Evolutionary conservation across 2,797 vertebrate species (phyloP).

Genomic region (Phoxinus dragarum): DNA sequence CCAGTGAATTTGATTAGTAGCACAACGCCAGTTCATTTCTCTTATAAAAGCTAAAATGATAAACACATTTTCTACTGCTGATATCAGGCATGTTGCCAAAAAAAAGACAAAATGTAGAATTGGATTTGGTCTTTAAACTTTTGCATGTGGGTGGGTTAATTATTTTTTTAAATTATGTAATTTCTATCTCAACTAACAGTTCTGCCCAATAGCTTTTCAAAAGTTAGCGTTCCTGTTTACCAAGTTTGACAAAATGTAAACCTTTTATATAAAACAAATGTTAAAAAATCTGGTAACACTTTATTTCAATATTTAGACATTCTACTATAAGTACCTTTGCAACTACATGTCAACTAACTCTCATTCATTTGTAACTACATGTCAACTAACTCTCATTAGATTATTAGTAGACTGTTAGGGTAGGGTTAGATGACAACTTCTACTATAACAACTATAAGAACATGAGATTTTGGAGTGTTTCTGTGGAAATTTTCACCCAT

Average conservation of each 20-base stretch:
- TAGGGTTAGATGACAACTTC: no score
- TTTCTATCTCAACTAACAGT: not conserved
- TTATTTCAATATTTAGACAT: not conserved
- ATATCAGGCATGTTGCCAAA: not conserved
- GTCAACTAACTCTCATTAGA: no score
- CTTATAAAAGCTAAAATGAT: slow-evolving; percentile 28
- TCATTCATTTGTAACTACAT: no score
- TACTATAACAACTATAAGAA: no score
- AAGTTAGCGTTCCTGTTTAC: not conserved
- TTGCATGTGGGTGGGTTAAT: not conserved
- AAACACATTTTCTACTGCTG: slow-evolving; percentile 25
- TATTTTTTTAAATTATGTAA: not conserved
- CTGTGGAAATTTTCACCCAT: no score
- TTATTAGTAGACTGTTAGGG: no score
- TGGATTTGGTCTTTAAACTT: not conserved
- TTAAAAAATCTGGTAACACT: not conserved
- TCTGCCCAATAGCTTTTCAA: not conserved
- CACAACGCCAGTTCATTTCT: slow-evolving; percentile 13
- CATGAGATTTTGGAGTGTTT: no score
- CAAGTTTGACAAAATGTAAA: not conserved
- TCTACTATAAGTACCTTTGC: not conserved
- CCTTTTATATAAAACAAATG: fast-evolving
- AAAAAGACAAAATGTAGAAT: not conserved
- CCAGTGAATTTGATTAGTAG: not conserved
- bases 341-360: not conserved